phyloP scores from a whole-genome alignment of 2,888 invertebrate species.

The Congeria kusceri region DNA sequence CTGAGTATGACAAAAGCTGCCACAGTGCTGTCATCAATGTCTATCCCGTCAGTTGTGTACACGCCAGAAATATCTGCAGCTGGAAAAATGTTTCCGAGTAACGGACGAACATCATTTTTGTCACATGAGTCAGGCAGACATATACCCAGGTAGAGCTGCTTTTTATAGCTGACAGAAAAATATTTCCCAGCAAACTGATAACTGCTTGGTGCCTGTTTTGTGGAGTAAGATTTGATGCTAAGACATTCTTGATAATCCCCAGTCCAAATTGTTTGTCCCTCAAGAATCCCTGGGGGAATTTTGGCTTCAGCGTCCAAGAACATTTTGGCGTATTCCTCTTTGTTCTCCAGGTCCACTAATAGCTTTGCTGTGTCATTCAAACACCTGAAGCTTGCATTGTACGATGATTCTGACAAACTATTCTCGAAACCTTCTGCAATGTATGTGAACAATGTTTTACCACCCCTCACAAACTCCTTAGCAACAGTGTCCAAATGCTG shows the following conservation, averaged over 20 bases:
- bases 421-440: too few relatives aligned
- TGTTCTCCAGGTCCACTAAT: slow-evolving; percentile 13
- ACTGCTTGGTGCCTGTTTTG: slow-evolving; percentile 3
- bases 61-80: neutral
- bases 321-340: slow-evolving; percentile 16
- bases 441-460: too few relatives aligned
- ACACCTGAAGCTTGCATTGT: slow-evolving; percentile 17
- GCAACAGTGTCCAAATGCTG: too few relatives aligned
- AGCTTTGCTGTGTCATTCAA: slow-evolving; percentile 44
- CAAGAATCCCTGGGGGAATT: slow-evolving; percentile 30
- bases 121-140: slow-evolving; percentile 53
- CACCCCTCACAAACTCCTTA: too few relatives aligned
- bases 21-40: neutral
- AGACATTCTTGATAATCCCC: slow-evolving; percentile 50
- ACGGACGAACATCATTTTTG: slow-evolving; percentile 15
- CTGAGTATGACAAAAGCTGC: neutral
- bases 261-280: slow-evolving; percentile 35
- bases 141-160: slow-evolving; percentile 21
- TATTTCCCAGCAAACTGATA: slow-evolving; percentile 38
- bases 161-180: slow-evolving; percentile 19
- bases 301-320: slow-evolving; percentile 46
- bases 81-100: neutral
- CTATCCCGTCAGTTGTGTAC: neutral
- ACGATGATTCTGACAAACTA: neutral
- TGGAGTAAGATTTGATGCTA: slow-evolving; percentile 7